Evolutionary conservation across 2,888 invertebrate species (phyloP), one percentile per base, ranked within the genome.

Genomic region (Lasioglossum calceatum): DNA sequence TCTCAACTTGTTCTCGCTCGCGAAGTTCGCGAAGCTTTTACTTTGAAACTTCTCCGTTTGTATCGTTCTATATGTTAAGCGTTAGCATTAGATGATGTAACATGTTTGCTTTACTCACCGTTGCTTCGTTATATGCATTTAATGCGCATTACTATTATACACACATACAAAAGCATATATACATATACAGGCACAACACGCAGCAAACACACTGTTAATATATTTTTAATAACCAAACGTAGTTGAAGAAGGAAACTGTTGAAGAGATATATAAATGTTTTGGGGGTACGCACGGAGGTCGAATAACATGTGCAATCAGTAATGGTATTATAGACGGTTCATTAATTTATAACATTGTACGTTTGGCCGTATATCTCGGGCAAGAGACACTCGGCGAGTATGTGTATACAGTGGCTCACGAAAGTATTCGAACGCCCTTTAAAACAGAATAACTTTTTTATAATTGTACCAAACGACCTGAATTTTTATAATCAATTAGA

Each of bases 71-170:
- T 87, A 82, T 86, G 73, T 86, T 72, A 39, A 82, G 84, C 78
- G 76, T 87, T 79, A 27, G 77, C 80, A 78, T 87, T 79, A 27
- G 75, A 81, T 27, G 50, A 70, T 88, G 32, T 32, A 88, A 88
- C 88, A 84, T 61, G 70, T 84, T 70, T 79, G 89, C 91, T 90
- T 89, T 84, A 89, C 76, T 89, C 67, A 90, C 77, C 47, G 82
- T 78, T 79, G 90, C 90, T 91, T 90, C 44, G 73, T 39, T 77
- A 71, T 71, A 71, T 74, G 36, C 39, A 70, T 39, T 70, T 70
- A 70, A 77, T 23, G 64, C 32, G 19, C 64, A 64, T 50, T 64
- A 77, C 42, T 77, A 50, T 47, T 75, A 70, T 75, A 75, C 47
- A 79, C 5, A 39, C 27, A 64, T 16, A 64, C 58, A 47, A 44